Evolutionary conservation across 2,797 vertebrate species (phyloP).

Genomic region (Intellagama lesueurii): DNA sequence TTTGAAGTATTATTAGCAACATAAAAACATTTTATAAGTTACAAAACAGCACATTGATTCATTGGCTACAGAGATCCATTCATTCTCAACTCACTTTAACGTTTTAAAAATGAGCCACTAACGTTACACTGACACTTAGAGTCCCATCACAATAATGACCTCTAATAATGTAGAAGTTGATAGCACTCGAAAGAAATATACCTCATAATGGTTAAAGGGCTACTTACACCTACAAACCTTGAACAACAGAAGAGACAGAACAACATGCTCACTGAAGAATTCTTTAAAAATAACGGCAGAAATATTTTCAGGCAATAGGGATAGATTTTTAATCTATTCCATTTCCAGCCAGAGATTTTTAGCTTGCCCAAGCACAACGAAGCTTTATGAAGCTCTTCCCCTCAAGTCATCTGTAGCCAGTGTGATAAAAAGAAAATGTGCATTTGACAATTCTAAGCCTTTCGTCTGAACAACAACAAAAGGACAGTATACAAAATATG

Average conservation of each 20-base stretch:
- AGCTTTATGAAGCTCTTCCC: not conserved
- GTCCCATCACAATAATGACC: not conserved
- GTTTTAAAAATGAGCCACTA: slow-evolving; percentile 50
- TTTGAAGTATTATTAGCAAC: not conserved
- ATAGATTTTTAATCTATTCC: not conserved
- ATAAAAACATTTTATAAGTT: not conserved
- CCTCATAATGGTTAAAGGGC: slow-evolving; percentile 42
- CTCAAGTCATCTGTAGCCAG: not conserved
- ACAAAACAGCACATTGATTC: slow-evolving; percentile 10
- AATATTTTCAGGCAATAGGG: not conserved
- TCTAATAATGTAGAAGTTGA: slow-evolving; percentile 38
- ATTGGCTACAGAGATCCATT: slow-evolving; percentile 31
- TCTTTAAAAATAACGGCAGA: not conserved
- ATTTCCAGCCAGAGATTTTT: not conserved
- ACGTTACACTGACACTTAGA: slow-evolving; percentile 35
- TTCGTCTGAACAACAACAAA: not conserved
- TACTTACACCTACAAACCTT: slow-evolving; percentile 8
- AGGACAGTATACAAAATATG: not conserved
- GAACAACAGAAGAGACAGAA: not conserved
- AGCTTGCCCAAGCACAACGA: not conserved
- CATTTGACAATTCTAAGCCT: not conserved
- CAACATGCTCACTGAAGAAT: slow-evolving; percentile 10
- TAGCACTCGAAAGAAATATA: slow-evolving; percentile 32
- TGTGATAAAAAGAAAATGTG: too few species aligned
- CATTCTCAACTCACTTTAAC: not conserved